These are phyloP conservation scores for Spinus olivaceus DNA, from an alignment of 2,797 vertebrate genomes.

Conservation along the genomic window DNA sequence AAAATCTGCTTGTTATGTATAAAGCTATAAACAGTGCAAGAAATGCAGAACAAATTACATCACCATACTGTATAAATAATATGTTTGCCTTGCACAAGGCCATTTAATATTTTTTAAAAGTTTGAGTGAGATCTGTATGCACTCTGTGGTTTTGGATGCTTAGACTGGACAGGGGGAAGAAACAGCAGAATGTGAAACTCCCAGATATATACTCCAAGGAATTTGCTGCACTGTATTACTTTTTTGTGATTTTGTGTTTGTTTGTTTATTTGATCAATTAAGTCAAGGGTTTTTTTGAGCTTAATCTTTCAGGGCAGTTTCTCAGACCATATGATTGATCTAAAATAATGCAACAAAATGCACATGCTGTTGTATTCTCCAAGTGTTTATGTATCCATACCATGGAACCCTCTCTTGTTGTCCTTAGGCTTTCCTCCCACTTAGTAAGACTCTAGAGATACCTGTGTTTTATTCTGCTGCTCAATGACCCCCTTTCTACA, in stretches of 20 bases:
- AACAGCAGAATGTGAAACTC: not conserved
- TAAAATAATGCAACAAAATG: not conserved
- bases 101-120: not conserved
- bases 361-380: fast-evolving
- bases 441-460: not conserved
- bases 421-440: not conserved
- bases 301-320: not conserved
- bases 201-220: not conserved
- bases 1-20: not conserved
- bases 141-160: fast-evolving
- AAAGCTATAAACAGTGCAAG: not conserved
- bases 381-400: not conserved
- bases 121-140: not conserved
- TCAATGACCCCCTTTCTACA: not conserved
- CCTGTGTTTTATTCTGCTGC: not conserved
- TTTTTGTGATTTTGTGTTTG: no score
- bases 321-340: not conserved
- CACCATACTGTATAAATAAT: not conserved
- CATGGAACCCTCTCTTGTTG: not conserved
- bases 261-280: not conserved
- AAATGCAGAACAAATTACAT: not conserved
- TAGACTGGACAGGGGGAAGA: not conserved
- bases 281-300: fast-evolving
- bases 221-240: not conserved
- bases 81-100: not conserved